A percentile compares a stretch with the other conserved stretches of the same genome.
Conservation (phyloP, 2,113 vertebrate genomes). For the Rhabdornis inornatus region DNA sequence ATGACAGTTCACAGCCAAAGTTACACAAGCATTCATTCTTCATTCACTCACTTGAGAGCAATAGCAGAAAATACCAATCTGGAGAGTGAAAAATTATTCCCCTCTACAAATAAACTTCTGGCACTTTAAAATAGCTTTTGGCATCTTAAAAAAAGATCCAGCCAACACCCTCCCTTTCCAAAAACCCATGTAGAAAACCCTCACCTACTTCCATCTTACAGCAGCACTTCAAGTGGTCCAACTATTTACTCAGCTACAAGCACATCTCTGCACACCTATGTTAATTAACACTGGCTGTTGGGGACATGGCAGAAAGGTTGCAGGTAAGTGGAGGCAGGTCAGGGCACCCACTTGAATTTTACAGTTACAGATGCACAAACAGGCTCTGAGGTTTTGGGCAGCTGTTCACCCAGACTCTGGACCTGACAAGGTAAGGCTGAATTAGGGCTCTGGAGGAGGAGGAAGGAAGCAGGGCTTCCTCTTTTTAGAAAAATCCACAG, state of each 20-base stretch:
- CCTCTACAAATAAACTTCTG: background rate
- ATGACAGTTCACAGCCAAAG: background rate
- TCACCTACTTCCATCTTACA: background rate
- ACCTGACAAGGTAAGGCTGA: background rate
- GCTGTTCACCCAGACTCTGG: background rate
- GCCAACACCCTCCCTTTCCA: accelerated
- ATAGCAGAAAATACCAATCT: background rate
- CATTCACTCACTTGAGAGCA: background rate
- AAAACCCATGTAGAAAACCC: background rate
- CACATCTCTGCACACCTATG: background rate
- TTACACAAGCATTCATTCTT: background rate
- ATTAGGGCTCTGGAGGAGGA: background rate
- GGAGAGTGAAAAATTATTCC: background rate
- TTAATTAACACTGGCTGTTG: background rate
- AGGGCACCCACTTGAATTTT: background rate
- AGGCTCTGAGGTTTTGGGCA: background rate
- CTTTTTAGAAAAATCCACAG: background rate
- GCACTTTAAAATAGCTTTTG: background rate
- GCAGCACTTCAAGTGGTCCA: background rate
- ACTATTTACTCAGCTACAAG: background rate
- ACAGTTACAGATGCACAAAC: background rate
- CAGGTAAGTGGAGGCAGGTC: background rate
- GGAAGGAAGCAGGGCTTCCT: background rate
- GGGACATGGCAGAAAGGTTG: background rate
- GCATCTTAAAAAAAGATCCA: background rate